These are phyloP conservation scores for Bathynomus jamesi DNA, from an alignment of 1,140 invertebrate species.

Conservation along the genomic window DNA sequence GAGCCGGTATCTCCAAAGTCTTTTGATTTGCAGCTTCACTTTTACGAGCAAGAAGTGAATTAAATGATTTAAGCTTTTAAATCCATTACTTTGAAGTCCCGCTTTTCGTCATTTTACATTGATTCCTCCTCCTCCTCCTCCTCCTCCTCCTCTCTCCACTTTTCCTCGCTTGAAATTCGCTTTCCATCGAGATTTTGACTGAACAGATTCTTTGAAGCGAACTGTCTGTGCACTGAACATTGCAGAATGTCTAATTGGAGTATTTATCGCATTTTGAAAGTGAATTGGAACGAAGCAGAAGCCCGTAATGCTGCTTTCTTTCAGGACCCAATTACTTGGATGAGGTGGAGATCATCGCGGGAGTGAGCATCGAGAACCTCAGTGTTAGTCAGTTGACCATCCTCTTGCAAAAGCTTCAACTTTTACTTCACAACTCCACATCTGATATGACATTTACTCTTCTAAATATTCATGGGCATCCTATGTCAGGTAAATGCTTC, in stretches of 20 bases:
- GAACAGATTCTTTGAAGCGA: background rate
- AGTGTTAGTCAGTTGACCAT: constrained; percentile 65
- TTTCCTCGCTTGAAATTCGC: no score
- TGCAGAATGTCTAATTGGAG: background rate
- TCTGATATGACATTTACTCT: constrained; percentile 27
- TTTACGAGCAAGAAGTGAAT: no score
- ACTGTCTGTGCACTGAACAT: background rate
- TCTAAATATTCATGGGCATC: constrained; percentile 21
- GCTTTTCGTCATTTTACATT: no score
- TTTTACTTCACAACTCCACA: constrained; percentile 58
- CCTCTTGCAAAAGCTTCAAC: constrained; percentile 51
- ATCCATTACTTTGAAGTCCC: no score
- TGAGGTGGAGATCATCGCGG: constrained; percentile 69
- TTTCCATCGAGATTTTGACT: background rate
- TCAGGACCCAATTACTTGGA: constrained; percentile 62
- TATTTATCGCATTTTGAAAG: background rate
- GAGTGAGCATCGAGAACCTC: constrained; percentile 53
- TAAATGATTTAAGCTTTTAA: no score
- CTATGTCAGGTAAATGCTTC: constrained; percentile 34
- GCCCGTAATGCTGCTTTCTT: constrained; percentile 23
- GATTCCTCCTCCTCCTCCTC: no score
- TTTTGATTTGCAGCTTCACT: no score
- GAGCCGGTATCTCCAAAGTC: no score
- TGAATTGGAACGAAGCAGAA: background rate
- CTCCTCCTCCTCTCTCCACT: no score